Base-by-base conservation (phyloP, 2,113 vertebrate genomes). In the Macaca nemestrina region DNA sequence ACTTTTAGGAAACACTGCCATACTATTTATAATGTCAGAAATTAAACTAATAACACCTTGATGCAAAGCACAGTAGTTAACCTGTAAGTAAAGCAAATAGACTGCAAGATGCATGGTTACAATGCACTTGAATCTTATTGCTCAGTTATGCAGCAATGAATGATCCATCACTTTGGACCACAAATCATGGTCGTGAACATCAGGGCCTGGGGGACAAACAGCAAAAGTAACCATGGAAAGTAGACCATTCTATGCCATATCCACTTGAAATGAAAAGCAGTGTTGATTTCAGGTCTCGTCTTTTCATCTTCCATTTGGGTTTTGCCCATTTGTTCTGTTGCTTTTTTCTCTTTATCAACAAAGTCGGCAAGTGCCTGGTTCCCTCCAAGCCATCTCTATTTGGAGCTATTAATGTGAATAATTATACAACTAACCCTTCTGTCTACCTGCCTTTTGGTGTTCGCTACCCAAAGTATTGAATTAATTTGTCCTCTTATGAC, bases 111-210 rank as follows among this genome's bases (percentile, higher is more conserved):
- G 64, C 13, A n/a, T 5, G 35, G 70, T 40, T 57, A 1, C 32
- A 0, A 8, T 4, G 30, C 12, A 8, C 3, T 16, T 18, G 59
- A 30, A 12, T 68, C 17, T 23, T 43, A 22, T n/a, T 25, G 6
- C 10, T 83, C 3, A 1, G 22, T 64, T 32, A 17, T 1, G 7
- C 2, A 9, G 27, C 38, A 9, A 14, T 4, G 3, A 16, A 9
- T 14, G 10, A 14, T 16, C 43, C n/a, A 16, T 8, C 13, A 45
- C 8, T 8, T 0, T 3, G n/a, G 38, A 22, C 11, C 3, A 0
- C 1, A 40, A 40, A 3, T 76, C 5, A 0, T 5, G 12, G 80
- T 55, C 1, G 0, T 40, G 18, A 35, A 11, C 13, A 14, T 64
- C 50, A 35, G 18, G 64, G 57, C 2, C 48, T 3, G 23, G 38